Evolutionary conservation across 2,888 invertebrate genomes (phyloP), one percentile per base, ranked within the genome.

Genomic region (Nycteola revayana): DNA sequence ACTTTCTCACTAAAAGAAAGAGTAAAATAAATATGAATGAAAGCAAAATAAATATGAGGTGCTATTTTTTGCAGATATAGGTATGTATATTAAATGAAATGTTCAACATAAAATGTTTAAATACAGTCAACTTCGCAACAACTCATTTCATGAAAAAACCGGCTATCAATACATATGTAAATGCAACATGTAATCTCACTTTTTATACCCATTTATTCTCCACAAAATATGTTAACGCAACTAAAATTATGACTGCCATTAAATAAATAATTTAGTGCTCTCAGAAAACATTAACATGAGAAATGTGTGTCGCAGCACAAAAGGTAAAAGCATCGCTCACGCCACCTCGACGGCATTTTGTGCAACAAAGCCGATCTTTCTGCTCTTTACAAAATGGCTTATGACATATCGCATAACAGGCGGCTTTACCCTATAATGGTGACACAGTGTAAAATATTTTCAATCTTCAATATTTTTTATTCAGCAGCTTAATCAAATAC

Each of bases 351-450:
- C 66, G 59, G 45, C 60, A 66, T 61, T 63, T 66, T 65, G 49
- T 54, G 59, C 66, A 63, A 70, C 70, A 71, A 69, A 66, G 59
- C 56, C 58, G 52, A 54, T 58, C 60, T 65, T 66, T 60, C 60
- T 56, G 46, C 55, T 61, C 51, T 58, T 38, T 49, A 62, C 58
- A 57, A 59, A 66, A 67, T 55, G 58, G 51, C 52, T 66, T 55
- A 54, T 48, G 51, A 47, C 54, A 43, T 52, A 54, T 60, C 42
- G 50, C 49, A 44, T 53, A 43, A 50, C 44, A 42, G 49, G 26
- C 44, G 37, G 45, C 47, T 44, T 38, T 49, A 61, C 60, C 61
- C 36, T 53, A 43, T 28, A 34, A 17, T 7, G 1, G 1, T 1
- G 28, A 17, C 55, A 65, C 54, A 69, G 70, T 9, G 2, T 32